phyloP scores from a whole-genome alignment of 2,797 vertebrate genomes.

The Coregonus suidteri region DNA sequence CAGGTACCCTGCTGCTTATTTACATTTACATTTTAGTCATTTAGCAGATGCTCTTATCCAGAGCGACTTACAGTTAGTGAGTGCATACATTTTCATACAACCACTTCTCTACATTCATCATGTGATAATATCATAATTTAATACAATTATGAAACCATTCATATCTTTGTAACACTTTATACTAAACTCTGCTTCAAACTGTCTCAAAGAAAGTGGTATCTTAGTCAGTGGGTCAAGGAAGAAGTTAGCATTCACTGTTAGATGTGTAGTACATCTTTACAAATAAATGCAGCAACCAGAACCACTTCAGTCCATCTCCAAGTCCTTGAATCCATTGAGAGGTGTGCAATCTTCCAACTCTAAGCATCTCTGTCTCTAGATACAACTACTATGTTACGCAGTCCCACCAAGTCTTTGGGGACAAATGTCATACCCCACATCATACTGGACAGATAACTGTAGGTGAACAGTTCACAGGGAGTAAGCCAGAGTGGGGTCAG shows the following conservation, averaged over 20 bases:
- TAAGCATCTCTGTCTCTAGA: slow-evolving; percentile 6
- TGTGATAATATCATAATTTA: background rate
- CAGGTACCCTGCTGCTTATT: too few relatives aligned
- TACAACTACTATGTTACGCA: slow-evolving; percentile 16
- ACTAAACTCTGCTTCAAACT: too few relatives aligned
- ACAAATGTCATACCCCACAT: slow-evolving; percentile 6
- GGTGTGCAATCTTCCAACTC: slow-evolving; percentile 1
- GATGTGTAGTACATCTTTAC: slow-evolving; percentile 34
- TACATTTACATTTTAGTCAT: too few relatives aligned
- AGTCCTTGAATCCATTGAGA: slow-evolving; percentile 25
- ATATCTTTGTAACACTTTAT: too few relatives aligned
- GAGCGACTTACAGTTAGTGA: too few relatives aligned
- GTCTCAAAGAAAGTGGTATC: too few relatives aligned
- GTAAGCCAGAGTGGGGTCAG: background rate
- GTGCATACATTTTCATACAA: background rate
- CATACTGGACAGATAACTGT: slow-evolving; percentile 28
- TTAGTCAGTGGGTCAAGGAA: too few relatives aligned
- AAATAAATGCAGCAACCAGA: slow-evolving; percentile 61
- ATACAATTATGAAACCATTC: slow-evolving; percentile 7
- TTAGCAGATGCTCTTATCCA: too few relatives aligned
- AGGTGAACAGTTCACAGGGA: slow-evolving; percentile 21
- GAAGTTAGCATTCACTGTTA: slow-evolving; percentile 36
- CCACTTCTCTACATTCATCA: background rate
- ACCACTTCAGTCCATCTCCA: slow-evolving; percentile 36
- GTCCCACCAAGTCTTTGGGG: background rate